Conservation (phyloP, 1,140 invertebrate genomes). For the Popillia japonica region DNA sequence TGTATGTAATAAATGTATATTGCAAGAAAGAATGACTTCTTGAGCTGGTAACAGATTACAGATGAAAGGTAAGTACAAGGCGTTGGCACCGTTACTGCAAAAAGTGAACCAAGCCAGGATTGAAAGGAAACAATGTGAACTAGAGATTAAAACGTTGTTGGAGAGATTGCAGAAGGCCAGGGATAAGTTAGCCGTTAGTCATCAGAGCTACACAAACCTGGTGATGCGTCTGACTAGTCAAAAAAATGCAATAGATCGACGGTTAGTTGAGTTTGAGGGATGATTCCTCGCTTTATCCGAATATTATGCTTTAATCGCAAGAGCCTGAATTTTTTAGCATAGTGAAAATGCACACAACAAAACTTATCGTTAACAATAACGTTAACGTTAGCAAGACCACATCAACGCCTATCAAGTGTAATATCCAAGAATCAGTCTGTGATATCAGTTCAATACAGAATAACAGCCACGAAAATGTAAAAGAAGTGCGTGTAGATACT, state of each 20-base stretch:
- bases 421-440: slow-evolving; percentile 16
- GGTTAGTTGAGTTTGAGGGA: slow-evolving; percentile 47
- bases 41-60: slow-evolving; percentile 54
- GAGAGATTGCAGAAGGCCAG: slow-evolving; percentile 50
- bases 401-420: slow-evolving; percentile 11
- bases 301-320: background rate
- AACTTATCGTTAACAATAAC: slow-evolving; percentile 2
- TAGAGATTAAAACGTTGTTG: slow-evolving; percentile 51
- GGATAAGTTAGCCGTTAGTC: slow-evolving; percentile 45
- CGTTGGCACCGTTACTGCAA: slow-evolving; percentile 55
- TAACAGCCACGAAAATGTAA: background rate
- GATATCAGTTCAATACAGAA: slow-evolving; percentile 35
- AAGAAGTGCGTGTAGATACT: background rate
- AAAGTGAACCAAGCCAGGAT: slow-evolving; percentile 53
- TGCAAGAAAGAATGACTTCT: slow-evolving; percentile 38
- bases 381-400: slow-evolving; percentile 5
- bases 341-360: background rate
- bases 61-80: slow-evolving; percentile 58
- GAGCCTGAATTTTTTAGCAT: slow-evolving; percentile 13
- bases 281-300: background rate
- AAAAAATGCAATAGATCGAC: slow-evolving; percentile 53
- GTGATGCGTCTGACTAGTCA: slow-evolving; percentile 50
- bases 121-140: slow-evolving; percentile 53
- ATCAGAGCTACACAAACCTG: slow-evolving; percentile 48
- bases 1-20: background rate